A percentile compares a stretch with the other conserved stretches of the same genome.
These are phyloP conservation scores for Eupithecia dodoneata DNA, from an alignment of 2,888 invertebrate species.

Conservation along the genomic window DNA sequence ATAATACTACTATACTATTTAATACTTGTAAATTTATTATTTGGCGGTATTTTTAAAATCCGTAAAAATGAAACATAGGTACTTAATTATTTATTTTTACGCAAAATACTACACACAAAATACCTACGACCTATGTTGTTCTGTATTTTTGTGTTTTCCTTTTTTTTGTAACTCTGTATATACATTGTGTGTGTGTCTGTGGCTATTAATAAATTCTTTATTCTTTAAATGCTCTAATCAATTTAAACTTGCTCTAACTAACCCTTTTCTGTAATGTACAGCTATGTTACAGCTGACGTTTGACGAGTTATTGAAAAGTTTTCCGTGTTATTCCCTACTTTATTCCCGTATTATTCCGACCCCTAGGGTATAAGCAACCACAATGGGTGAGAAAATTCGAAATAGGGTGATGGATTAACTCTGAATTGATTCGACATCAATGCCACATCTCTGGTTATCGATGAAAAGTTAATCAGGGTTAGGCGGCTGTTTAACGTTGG, in stretches of 20 bases:
- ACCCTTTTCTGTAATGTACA: not conserved
- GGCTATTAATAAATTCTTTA: too few relatives aligned
- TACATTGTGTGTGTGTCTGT: too few relatives aligned
- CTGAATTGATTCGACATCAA: constrained; percentile 25
- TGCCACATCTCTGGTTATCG: constrained; percentile 16
- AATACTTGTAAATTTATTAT: not conserved
- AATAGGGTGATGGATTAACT: constrained; percentile 39
- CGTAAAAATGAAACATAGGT: not conserved
- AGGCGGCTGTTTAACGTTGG: not conserved
- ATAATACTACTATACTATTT: not conserved
- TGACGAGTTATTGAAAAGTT: constrained; percentile 23
- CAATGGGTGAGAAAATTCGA: constrained; percentile 29
- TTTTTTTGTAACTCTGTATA: too few relatives aligned
- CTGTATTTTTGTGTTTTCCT: too few relatives aligned
- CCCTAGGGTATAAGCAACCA: constrained; percentile 10
- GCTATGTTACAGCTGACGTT: constrained; percentile 1
- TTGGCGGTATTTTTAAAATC: not conserved
- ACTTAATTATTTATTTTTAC: not conserved
- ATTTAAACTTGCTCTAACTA: not conserved
- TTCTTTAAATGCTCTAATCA: not conserved
- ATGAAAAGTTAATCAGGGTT: not conserved
- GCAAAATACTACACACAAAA: not conserved
- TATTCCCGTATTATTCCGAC: too few relatives aligned
- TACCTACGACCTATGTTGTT: too few relatives aligned
- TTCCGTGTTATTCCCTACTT: not conserved